Evolutionary conservation across 2,888 invertebrate species (phyloP), one percentile per base, ranked within the genome.

Genomic region (Morpho deidamia): DNA sequence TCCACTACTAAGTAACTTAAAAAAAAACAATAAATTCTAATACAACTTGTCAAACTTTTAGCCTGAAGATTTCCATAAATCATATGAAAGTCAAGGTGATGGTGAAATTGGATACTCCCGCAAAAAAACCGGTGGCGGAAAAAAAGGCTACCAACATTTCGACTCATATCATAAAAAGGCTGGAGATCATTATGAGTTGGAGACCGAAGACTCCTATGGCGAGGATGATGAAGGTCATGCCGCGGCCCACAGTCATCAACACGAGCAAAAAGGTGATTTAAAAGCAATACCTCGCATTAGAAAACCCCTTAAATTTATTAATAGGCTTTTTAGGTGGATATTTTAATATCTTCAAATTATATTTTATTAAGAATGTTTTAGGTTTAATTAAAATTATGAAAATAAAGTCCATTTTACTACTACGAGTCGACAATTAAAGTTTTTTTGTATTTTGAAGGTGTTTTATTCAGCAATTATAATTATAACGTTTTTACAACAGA

Each of bases 141-240:
- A 92, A 71, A 92, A 93, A 63, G 94, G 94, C 0, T 94, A 94
- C 83, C 93, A 94, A 74, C 92, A 92, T 65, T 92, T 92, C 68
- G 94, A 94, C 78, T 92, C 93, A 48, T 94, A 84, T 81, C 94
- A 94, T 80, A 94, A 94, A 76, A 93, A 93, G 72, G 93, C 92
- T 38, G 93, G 94, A 0, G 94, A 94, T 76, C 91, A 93, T 69
- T 94, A 93, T 75, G 94, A 93, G 62, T 93, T 92, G 65, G 93
- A 94, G 72, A 91, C 92, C 68, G 91, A 93, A 68, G 91, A 92
- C 43, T 92, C 93, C 47, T 94, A 84, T 69, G 94, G 94, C 1
- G 86, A 88, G 43, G 91, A 91, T 11, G 80, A 88, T 11, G 89
- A 81, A 32, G 83, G 74, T 3, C 90, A 91, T 38, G 86, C 85